These are phyloP conservation scores for Tetragnatha versicolor DNA, from an alignment of 1,140 invertebrate genomes.

Conservation along the genomic window DNA sequence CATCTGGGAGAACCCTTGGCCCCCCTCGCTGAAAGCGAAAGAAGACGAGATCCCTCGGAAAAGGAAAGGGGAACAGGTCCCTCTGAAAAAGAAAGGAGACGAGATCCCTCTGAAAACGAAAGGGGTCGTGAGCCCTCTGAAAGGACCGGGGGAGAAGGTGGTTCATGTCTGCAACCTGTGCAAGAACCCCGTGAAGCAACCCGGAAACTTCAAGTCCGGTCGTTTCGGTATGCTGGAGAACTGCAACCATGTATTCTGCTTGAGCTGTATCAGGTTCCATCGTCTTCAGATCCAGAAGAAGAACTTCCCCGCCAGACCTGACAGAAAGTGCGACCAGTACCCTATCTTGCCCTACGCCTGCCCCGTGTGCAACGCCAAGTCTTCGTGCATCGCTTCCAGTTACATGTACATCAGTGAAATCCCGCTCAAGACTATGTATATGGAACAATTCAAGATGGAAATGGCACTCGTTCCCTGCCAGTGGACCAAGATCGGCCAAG, in stretches of 20 bases:
- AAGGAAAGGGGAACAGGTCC: no score
- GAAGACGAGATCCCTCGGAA: no score
- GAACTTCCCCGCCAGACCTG: neutral
- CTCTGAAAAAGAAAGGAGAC: no score
- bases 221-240: constrained; percentile 88
- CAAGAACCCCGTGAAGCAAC: no score
- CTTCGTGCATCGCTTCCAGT: neutral
- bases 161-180: no score
- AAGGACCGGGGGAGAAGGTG: no score
- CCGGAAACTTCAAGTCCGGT: no score
- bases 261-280: constrained; percentile 76
- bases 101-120: no score
- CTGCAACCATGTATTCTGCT: constrained; percentile 87
- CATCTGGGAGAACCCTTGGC: no score
- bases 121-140: no score
- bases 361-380: neutral
- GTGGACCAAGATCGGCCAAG: neutral
- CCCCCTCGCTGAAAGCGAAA: no score
- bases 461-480: neutral
- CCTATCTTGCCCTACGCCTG: neutral
- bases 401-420: neutral
- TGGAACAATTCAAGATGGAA: neutral
- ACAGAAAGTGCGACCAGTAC: neutral
- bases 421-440: neutral
- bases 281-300: neutral